Evolutionary conservation across 2,888 invertebrate species (phyloP), one percentile per base, ranked within the genome.

Genomic region (Erebia aethiops): DNA sequence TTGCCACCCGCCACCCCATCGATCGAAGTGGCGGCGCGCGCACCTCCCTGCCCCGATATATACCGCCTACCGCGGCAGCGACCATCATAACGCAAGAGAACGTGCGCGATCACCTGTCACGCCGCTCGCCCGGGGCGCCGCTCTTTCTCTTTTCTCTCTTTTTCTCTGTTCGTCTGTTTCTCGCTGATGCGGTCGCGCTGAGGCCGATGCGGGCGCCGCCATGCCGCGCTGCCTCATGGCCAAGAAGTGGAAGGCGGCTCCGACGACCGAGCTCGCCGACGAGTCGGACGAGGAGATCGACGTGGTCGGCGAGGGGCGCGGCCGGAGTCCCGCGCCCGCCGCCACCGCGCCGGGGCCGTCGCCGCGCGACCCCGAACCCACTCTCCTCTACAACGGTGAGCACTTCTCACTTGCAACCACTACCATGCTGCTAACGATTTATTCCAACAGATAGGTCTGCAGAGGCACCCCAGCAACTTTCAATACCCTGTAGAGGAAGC

Each of bases 191-290:
- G 90, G 92, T 85, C 89, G 90, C 89, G 91, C 89, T 91, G 91
- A 90, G 89, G 92, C 91, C 87, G 92, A 92, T 94, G 91, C 90
- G 87, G 90, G 93, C 93, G 91, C 92, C 94, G 95, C 94, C 91
- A 98, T 98, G 98, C 98, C 98, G 94, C 97, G 98, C 91, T 98
- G 98, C 95, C 96, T 98, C 92, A 98, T 98, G 97, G 98, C 98
- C 86, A 98, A 98, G 94, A 98, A 98, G 95, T 98, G 98, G 97
- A 98, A 98, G 96, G 97, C 96, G 90, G 91, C 87, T 86, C 87
- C 88, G 86, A 89, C 85, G 87, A 89, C 88, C 89, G 94, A 89
- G 90, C 94, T 94, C 86, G 95, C 95, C 79, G 96, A 96, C 80
- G 92, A 92, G 94, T 90, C 91, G 76, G 92, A 96, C 80, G 97